phyloP scores from a whole-genome alignment of 2,797 vertebrate species.

The Cyprinodon diabolis region DNA sequence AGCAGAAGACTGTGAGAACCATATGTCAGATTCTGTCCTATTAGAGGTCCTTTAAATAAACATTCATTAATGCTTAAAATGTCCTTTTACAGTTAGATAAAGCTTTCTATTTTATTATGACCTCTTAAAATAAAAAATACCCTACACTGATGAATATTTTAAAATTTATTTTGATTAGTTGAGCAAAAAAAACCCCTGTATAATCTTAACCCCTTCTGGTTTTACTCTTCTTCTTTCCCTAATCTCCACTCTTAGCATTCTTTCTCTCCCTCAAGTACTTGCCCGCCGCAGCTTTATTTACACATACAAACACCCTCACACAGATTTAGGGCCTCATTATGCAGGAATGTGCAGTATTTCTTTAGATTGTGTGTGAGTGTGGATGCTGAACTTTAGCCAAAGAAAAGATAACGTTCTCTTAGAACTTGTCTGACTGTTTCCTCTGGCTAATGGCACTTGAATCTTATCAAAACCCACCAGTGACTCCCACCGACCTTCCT shows the following conservation, averaged over 20 bases:
- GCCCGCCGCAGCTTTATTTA: conserved; percentile 56
- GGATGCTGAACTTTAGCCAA: conserved; percentile 81
- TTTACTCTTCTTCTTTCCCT: not conserved
- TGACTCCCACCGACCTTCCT: conserved; percentile 45
- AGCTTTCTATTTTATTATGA: too few relatives aligned
- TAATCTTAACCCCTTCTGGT: not conserved
- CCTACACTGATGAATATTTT: too few relatives aligned
- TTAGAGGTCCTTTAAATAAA: too few relatives aligned
- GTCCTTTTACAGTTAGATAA: too few relatives aligned
- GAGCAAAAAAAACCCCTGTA: too few relatives aligned
- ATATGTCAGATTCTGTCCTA: too few relatives aligned
- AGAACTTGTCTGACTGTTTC: conserved; percentile 74
- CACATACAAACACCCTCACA: conserved; percentile 44
- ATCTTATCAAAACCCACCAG: conserved; percentile 62
- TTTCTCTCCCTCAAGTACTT: conserved; percentile 49
- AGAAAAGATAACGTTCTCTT: conserved; percentile 71
- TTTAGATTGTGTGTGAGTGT: conserved; percentile 86
- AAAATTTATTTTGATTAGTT: too few relatives aligned
- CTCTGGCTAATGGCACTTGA: conserved; percentile 64
- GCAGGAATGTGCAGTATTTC: conserved; percentile 97
- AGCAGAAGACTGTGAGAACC: too few relatives aligned
- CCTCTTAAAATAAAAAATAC: too few relatives aligned
- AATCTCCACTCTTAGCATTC: not conserved
- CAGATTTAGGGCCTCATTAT: conserved; percentile 80
- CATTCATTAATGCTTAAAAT: too few relatives aligned